Evolutionary conservation across 2,888 invertebrate species (phyloP), one percentile per base, ranked within the genome.

Genomic region (Eilema sororculum): DNA sequence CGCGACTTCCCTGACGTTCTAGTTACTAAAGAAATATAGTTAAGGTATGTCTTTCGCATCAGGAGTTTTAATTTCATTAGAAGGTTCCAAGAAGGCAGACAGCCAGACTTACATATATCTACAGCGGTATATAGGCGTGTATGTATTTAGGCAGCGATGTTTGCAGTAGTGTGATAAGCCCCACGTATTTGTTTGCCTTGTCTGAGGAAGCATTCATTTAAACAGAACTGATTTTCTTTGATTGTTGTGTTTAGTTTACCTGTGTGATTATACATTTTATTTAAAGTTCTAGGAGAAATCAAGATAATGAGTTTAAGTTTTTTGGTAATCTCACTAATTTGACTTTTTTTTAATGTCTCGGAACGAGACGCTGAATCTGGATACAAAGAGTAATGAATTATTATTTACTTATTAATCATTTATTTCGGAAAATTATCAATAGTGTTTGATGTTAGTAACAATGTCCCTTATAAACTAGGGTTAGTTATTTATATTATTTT

Each of bases 161-260:
- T 69, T 65, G 28, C 59, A 12, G 52, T 60, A 33, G 25, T 41
- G 16, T 63, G 70, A 71, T 71, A 71, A 71, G 59, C 46, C 46
- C 24, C n/a, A 33, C n/a, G 65, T 63, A 61, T 70, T 63, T 62
- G 41, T 70, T n/a, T 37, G 30, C 57, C 12, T 56, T 66, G 57
- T 57, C 41, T 61, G 57, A 62, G 57, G 62, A 63, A 28, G n/a
- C 22, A 10, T 68, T 67, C 67, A 56, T 66, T 70, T 66, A 62
- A 66, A 66, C 61, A 65, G 62, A 37, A 57, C 57, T 66, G 70
- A 70, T 70, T 70, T 59, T 65, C 66, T 70, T 57, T 66, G 66
- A 62, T 57, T 69, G 37, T 69, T 20, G 16, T 56, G 20, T 61
- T 59, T 30, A 0, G 13, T 69, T 41, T 57, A 57, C 33, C 57